Base-by-base conservation (phyloP, 1,140 invertebrate genomes). In the Cepaea nemoralis region DNA sequence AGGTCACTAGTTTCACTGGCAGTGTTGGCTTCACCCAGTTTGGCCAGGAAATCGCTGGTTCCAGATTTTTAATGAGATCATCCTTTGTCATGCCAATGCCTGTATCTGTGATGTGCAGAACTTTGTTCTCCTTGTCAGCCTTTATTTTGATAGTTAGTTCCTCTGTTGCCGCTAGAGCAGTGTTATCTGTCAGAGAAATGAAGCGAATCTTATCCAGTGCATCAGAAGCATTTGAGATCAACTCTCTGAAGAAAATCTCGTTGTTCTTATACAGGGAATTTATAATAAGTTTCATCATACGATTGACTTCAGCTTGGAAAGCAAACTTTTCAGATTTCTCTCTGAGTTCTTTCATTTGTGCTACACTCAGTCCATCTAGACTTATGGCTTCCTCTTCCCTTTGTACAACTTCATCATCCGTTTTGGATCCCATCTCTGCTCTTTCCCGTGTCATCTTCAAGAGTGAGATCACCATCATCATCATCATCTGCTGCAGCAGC, bases 281-380 rank as follows among this genome's bases (percentile, higher is more conserved):
- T 88, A 99, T 99, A 90, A 99, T 99, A 31, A 99, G 94, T 92
- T 99, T 99, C 98, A 99, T 99, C 97, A 99, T 99, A 42, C 98
- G 95, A 93, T 98, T 98, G 16, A 99, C 97, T 92, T 99, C 97
- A 0, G 97, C 97, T 83, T 91, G 97, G 93, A 99, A 99, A 35
- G 94, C 94, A 91, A 95, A 97, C 91, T 98, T 99, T 88, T 99
- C 96, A 0, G 97, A 94, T 90, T 95, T 96, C 33, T 98, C 97
- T 70, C 96, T 92, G 14, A 99, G 89, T 92, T 99, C 96, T 86
- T 97, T 97, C 86, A 99, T 93, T 81, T 92, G 97, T 45, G 97
- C 96, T 0, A 97, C 96, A 93, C 96, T 99, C 76, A 99, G 92
- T 5, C 96, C 97, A 93, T 99, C 98, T 24, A 99, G 91, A 89